A percentile compares a stretch with the other conserved stretches of the same genome.
These are phyloP conservation scores for Ctenopoma kingsleyae DNA, from an alignment of 2,797 vertebrate species.

Conservation along the genomic window DNA sequence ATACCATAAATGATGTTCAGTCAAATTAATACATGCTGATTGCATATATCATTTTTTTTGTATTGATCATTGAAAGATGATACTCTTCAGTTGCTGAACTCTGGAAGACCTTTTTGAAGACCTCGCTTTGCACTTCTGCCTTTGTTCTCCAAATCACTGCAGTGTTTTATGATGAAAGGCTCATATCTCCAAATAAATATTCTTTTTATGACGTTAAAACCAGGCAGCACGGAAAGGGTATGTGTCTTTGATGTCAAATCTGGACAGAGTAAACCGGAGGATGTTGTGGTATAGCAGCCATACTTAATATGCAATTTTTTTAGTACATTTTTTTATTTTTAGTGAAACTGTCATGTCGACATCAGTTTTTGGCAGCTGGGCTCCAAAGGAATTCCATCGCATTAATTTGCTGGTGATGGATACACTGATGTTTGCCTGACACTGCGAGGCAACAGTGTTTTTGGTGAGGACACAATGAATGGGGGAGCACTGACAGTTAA, in stretches of 20 bases:
- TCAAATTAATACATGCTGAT: conserved; percentile 19
- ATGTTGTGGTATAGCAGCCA: background rate
- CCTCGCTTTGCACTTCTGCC: conserved; percentile 31
- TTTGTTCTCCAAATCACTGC: conserved; percentile 55
- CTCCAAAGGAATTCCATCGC: background rate
- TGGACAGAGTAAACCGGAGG: background rate
- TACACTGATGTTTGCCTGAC: conserved; percentile 6
- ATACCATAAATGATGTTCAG: background rate
- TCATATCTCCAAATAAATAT: conserved; percentile 53
- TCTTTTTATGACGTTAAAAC: conserved; percentile 30
- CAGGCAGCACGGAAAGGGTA: conserved; percentile 14
- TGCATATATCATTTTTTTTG: conserved; percentile 20
- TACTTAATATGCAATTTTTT: conserved; percentile 3
- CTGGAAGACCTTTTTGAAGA: conserved; percentile 28
- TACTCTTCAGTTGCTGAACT: conserved; percentile 41
- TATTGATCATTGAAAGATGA: conserved; percentile 38
- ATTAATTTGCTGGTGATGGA: conserved; percentile 30
- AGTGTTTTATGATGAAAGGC: conserved; percentile 42
- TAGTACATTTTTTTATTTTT: background rate
- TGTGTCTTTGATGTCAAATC: conserved; percentile 51
- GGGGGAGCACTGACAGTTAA: conserved; percentile 9
- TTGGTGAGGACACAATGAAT: conserved; percentile 7
- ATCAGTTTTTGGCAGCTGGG: conserved; percentile 15
- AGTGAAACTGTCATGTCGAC: background rate
- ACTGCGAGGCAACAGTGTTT: conserved; percentile 1